Conservation (phyloP, 2,113 vertebrate genomes). For the Coregonus clupeaformis region DNA sequence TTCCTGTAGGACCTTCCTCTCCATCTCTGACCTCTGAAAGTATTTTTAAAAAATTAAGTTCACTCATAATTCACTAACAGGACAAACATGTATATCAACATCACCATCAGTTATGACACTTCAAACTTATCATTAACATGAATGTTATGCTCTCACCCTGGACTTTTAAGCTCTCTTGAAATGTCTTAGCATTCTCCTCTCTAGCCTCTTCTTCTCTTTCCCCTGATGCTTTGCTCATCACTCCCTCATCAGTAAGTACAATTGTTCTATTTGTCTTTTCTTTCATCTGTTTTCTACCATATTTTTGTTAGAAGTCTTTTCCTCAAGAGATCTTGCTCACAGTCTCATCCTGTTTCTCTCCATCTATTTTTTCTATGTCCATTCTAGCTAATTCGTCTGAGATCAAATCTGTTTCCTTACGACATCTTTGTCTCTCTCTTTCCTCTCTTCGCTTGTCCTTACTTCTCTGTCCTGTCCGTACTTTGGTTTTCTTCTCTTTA, state of each 20-base stretch:
- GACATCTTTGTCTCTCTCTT: not conserved
- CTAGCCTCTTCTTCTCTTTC: not conserved
- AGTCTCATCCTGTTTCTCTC: not conserved
- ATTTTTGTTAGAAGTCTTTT: not conserved
- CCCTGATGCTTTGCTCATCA: not conserved
- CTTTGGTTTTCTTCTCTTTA: not conserved
- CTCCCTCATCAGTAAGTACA: not conserved
- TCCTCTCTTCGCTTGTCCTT: slow-evolving; percentile 1
- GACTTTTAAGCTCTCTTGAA: not conserved
- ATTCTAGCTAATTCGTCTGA: not conserved
- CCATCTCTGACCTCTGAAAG: not conserved
- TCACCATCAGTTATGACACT: not conserved
- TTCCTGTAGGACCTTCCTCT: not conserved
- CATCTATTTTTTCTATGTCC: not conserved
- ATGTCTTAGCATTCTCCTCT: not conserved
- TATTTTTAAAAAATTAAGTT: no score
- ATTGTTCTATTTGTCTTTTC: not conserved
- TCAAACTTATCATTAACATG: not conserved
- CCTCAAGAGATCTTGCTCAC: not conserved
- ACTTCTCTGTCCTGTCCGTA: not conserved
- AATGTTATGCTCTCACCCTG: not conserved
- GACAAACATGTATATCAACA: no score
- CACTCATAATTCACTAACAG: no score
- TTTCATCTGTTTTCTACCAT: not conserved
- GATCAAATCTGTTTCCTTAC: not conserved